Evolutionary conservation across 2,113 vertebrate genomes (phyloP), one percentile per base, ranked within the genome.

Genomic region (Platichthys stellatus): DNA sequence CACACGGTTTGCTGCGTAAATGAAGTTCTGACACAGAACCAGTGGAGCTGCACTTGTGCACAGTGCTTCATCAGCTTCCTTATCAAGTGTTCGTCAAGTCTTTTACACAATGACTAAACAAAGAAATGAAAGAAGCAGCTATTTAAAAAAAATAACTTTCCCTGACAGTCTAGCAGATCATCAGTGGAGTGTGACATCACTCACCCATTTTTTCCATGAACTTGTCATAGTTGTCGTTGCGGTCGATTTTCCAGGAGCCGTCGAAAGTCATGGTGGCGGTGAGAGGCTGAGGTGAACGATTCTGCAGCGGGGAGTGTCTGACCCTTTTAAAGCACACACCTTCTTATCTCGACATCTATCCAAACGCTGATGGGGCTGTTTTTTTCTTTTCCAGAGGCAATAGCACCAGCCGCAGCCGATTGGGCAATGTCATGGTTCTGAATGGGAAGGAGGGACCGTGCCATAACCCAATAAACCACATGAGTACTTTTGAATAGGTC

Each of bases 131-230:
- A 43, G 11, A 43, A 12, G 11, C 40, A 43, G 11, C 12, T 43
- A 3, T 13, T 43, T 13, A 2, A 3, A 8, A 54, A 53, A 7
- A 51, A 5, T 20, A 1, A 18, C 23, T 23, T 23, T 31, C 31
- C 31, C 31, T 8, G 6, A 31, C 6, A 31, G 31, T 31, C 7
- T 18, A 3, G 49, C 18, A 31, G 23, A 38, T 40, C 14, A 24
- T 64, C 4, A 59, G 12, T 10, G 28, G 23, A 76, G 15, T 63
- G 14, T 38, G 35, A 62, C 10, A 63, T 65, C 63, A 82, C 96
- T 96, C 94, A 99, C 98, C 98, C 97, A 98, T 94, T 7, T 90
- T 45, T 73, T 98, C 96, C 98, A 99, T 97, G 88, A 99, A 97
- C 76, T 97, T 96, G 7, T 98, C 98, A 79, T 98, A 99, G 93